These are phyloP conservation scores for Lepetodrilus schrolli DNA, from an alignment of 2,888 invertebrate genomes.

Conservation along the genomic window DNA sequence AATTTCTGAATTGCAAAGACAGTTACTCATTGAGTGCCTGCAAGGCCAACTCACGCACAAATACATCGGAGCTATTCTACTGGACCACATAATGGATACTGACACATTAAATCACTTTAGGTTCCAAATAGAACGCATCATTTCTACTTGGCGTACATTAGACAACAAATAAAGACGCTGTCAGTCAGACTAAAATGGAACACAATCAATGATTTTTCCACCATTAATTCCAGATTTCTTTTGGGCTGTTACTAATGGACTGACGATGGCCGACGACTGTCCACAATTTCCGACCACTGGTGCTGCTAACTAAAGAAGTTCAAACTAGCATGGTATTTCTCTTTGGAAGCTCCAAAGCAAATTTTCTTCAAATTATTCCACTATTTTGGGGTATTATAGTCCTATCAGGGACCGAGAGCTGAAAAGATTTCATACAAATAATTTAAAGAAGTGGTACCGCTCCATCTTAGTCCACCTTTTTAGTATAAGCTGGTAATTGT, in stretches of 20 bases:
- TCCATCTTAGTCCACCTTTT: not conserved
- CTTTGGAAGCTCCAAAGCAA: constrained; percentile 13
- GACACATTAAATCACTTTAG: not conserved
- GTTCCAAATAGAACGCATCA: not conserved
- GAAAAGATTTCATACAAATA: constrained; percentile 17
- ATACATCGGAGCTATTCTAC: not conserved
- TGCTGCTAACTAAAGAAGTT: not conserved
- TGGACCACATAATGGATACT: too few relatives aligned
- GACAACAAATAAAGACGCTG: constrained; percentile 15
- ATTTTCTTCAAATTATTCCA: constrained; percentile 17
- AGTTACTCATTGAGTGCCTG: not conserved
- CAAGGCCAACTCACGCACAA: not conserved
- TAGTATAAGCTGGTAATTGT: constrained; percentile 7
- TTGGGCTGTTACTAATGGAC: constrained; percentile 25
- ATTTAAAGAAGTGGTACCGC: not conserved
- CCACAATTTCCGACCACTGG: not conserved
- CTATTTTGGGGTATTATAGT: constrained; percentile 25
- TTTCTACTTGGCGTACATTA: constrained; percentile 9
- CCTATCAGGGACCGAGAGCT: not conserved
- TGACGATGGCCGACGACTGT: not conserved
- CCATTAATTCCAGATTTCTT: constrained; percentile 27
- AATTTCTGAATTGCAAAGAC: too few relatives aligned
- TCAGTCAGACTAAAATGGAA: not conserved
- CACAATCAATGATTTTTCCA: constrained; percentile 27
- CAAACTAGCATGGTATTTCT: not conserved